phyloP scores from a whole-genome alignment of 2,888 invertebrate species.

The Lamellibrachia satsuma region DNA sequence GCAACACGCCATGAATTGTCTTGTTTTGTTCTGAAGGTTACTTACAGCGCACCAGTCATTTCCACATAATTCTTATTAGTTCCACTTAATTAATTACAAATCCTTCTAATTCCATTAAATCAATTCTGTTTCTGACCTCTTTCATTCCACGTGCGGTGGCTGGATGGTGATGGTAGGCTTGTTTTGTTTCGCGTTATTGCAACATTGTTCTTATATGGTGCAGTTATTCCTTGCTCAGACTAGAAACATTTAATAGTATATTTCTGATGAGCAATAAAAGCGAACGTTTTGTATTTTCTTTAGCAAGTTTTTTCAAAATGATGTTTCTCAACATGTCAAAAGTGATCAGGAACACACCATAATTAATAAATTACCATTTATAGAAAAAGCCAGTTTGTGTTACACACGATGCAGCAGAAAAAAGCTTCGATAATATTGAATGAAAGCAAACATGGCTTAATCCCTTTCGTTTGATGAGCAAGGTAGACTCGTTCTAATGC shows the following conservation, averaged over 20 bases:
- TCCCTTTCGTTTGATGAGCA: background rate
- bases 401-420: too few species aligned
- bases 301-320: background rate
- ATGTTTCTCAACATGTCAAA: background rate
- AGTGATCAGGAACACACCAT: too few species aligned
- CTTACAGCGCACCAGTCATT: background rate
- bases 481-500: background rate
- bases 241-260: background rate
- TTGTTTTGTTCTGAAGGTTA: background rate
- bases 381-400: too few species aligned
- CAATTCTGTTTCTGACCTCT: background rate
- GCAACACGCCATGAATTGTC: background rate
- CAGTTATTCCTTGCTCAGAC: background rate
- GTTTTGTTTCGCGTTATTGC: background rate
- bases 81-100: conserved; percentile 17
- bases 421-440: too few species aligned
- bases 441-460: too few species aligned
- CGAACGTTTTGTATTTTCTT: background rate
- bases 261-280: background rate
- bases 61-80: background rate
- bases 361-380: too few species aligned
- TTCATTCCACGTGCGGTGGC: background rate
- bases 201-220: background rate
- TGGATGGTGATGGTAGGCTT: background rate
- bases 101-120: background rate